Conservation (phyloP, 2,888 invertebrate genomes). For the Aromia moschata region DNA sequence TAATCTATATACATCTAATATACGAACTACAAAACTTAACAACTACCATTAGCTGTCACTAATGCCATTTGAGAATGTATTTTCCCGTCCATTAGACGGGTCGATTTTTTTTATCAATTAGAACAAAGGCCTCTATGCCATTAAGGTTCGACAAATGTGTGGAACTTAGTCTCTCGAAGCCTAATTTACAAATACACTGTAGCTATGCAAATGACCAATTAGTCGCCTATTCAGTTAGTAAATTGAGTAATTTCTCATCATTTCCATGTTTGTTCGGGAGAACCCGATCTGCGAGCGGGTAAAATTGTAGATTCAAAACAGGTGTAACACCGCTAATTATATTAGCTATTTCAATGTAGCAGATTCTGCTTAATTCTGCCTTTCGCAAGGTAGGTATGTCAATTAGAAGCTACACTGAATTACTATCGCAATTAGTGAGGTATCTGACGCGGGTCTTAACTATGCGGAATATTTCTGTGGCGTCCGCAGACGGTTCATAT, state of each 20-base stretch:
- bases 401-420: conserved; percentile 21
- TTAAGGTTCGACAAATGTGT: no score
- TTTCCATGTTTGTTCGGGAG: conserved; percentile 6
- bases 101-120: no score
- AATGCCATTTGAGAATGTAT: no score
- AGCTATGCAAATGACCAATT: neutral
- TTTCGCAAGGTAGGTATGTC: conserved; percentile 22
- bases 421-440: conserved; percentile 4
- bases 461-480: neutral
- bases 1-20: no score
- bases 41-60: no score
- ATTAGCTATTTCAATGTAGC: conserved; percentile 20
- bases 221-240: conserved; percentile 8
- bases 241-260: conserved; percentile 13
- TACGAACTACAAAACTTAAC: no score
- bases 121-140: no score
- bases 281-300: neutral
- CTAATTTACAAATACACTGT: no score
- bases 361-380: conserved; percentile 16
- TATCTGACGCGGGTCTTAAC: neutral
- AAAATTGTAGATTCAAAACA: conserved; percentile 17
- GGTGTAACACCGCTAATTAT: conserved; percentile 18
- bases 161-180: no score
- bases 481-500: neutral
- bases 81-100: no score